Evolutionary conservation across 2,888 invertebrate genomes (phyloP), one percentile per base, ranked within the genome.

Genomic region (Aphelenchoides bicaudatus): DNA sequence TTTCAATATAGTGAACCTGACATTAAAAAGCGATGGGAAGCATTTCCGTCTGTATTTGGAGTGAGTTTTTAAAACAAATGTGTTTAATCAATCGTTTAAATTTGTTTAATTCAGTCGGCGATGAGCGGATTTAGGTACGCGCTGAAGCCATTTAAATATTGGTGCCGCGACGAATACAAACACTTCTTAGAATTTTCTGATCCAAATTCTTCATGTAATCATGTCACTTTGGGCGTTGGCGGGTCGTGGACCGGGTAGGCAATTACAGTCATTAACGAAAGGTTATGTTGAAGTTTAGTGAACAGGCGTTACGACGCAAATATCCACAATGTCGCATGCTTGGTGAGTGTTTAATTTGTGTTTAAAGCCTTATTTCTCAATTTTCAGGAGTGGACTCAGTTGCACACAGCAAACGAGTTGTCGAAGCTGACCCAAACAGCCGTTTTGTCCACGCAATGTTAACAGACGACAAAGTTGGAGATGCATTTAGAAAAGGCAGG

Each of bases 181-280:
- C 43, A 43, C 43, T 43, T 43, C 43, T 43, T 43, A 25, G 43
- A 43, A n/a, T 43, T 43, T n/a, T 8, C 8, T 19, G 23, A 43
- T 21, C 43, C n/a, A 6, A 10, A 6, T 8, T 10, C 43, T 21
- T 19, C 10, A 6, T 43, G 43, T n/a, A 43, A 43, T n/a, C 10
- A 10, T n/a, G 10, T 43, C 23, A 43, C 43, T 8, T 8, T 43
- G 16, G 43, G 43, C 8, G 43, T 43, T 6, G 43, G 43, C 43
- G 43, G 43, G 6, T 19, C 16, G 10, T 43, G 43, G 43, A 25
- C 16, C 10, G 43, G 43, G n/a, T n/a, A n/a, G n/a, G n/a, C n/a
- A n/a, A n/a, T n/a, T n/a, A n/a, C n/a, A n/a, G n/a, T n/a, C n/a
- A n/a, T n/a, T n/a, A n/a, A n/a, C n/a, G n/a, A n/a, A n/a, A n/a